phyloP scores from a whole-genome alignment of 1,140 invertebrate genomes.

The Hirudo medicinalis region DNA sequence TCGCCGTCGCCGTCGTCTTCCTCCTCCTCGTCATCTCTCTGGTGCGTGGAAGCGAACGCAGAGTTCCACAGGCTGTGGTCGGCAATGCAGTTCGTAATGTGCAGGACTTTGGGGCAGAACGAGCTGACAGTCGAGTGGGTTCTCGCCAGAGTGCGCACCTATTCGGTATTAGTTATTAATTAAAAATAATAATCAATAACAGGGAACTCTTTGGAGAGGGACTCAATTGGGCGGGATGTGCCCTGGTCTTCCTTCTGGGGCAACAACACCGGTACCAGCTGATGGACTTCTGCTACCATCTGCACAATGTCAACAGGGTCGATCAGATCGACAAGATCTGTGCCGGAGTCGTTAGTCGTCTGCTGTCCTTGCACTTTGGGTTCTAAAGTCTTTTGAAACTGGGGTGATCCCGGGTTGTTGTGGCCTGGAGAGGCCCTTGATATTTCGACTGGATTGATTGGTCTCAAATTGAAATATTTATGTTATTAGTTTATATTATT shows the following conservation, averaged over 20 bases:
- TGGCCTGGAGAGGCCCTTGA: too few relatives aligned
- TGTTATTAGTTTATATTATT: not conserved
- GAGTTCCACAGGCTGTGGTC: conserved; percentile 97
- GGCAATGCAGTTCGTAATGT: conserved; percentile 96
- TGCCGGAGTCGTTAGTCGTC: conserved; percentile 20
- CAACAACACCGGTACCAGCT: conserved; percentile 94
- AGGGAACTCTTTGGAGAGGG: conserved; percentile 96
- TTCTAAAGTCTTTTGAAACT: too few relatives aligned
- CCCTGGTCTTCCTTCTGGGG: conserved; percentile 86
- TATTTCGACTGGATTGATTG: too few relatives aligned
- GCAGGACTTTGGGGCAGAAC: conserved; percentile 83
- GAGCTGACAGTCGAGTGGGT: conserved; percentile 92
- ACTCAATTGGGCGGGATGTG: conserved; percentile 94
- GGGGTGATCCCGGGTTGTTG: too few relatives aligned
- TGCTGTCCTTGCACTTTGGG: not conserved
- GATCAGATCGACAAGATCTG: conserved; percentile 21
- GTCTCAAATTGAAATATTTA: not conserved
- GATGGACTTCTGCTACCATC: conserved; percentile 96
- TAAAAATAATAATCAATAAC: conserved; percentile 27
- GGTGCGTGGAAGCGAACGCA: conserved; percentile 88
- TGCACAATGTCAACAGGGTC: conserved; percentile 76
- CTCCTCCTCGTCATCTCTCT: conserved; percentile 64
- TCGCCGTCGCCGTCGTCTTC: conserved; percentile 50
- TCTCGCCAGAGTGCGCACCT: not conserved
- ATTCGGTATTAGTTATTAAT: too few relatives aligned